phyloP scores from a whole-genome alignment of 1,140 invertebrate genomes.

The Musca vetustissima region DNA sequence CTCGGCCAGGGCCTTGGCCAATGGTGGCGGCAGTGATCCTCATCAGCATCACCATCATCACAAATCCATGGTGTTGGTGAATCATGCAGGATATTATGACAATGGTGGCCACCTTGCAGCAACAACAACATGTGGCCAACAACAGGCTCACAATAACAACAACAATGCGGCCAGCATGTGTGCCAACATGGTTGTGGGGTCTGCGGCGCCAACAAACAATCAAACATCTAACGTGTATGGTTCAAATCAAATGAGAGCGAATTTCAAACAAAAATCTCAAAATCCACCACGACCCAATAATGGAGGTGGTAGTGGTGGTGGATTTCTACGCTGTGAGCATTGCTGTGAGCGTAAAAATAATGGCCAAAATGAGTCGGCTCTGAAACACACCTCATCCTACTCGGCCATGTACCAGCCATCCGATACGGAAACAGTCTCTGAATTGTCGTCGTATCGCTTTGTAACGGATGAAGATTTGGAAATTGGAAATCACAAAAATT shows the following conservation, averaged over 20 bases:
- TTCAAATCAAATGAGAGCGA: not conserved
- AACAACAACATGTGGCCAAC: not conserved
- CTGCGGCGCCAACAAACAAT: not conserved
- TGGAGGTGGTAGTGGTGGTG: constrained; percentile 15
- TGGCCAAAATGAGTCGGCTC: not conserved
- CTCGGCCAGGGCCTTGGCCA: no score
- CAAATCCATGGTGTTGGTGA: constrained; percentile 15
- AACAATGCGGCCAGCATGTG: not conserved
- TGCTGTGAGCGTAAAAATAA: constrained; percentile 39
- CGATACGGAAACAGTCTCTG: constrained; percentile 46
- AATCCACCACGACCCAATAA: constrained; percentile 1
- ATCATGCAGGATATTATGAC: constrained; percentile 3
- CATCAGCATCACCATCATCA: no score
- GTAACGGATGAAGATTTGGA: constrained; percentile 48
- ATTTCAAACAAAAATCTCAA: constrained; percentile 8
- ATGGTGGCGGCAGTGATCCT: no score
- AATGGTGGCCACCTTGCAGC: not conserved
- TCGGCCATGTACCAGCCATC: constrained; percentile 30
- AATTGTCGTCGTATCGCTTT: constrained; percentile 55
- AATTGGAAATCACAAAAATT: not conserved
- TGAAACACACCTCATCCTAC: constrained; percentile 9
- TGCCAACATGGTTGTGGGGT: constrained; percentile 1
- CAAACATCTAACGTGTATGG: not conserved
- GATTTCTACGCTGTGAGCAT: constrained; percentile 41
- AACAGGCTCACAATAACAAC: not conserved